Percentiles rank a stretch among this genome's conserved stretches.
Conservation (phyloP, 2,113 vertebrate genomes). For the Taxidea taxus region DNA sequence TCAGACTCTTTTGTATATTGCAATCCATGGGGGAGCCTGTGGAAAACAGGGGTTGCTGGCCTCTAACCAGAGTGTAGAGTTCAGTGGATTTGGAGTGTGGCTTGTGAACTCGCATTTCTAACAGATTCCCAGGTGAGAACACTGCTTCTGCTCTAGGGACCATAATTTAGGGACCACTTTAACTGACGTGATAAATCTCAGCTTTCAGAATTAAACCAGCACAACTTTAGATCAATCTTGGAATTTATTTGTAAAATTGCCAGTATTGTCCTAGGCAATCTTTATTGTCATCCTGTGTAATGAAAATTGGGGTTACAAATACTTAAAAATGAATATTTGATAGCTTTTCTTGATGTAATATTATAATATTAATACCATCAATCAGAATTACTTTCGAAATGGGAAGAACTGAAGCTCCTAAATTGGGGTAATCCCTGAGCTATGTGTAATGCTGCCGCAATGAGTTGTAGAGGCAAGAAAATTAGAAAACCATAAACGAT, state of each 20-base stretch:
- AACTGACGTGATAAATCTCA: neutral
- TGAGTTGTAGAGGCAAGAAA: constrained; percentile 52
- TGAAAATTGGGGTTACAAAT: constrained; percentile 38
- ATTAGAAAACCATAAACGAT: constrained; percentile 58
- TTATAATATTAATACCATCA: constrained; percentile 61
- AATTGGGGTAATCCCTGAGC: constrained; percentile 36
- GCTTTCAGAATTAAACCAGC: constrained; percentile 13
- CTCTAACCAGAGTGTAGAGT: neutral
- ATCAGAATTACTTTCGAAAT: constrained; percentile 62
- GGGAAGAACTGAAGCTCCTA: neutral
- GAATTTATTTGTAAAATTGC: constrained; percentile 47
- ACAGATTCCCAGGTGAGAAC: neutral
- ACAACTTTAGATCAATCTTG: neutral
- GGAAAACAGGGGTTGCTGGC: neutral
- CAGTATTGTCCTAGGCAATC: neutral
- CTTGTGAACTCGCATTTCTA: neutral
- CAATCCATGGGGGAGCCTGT: neutral
- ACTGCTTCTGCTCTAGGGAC: neutral
- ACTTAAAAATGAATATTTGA: constrained; percentile 61
- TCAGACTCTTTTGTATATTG: neutral
- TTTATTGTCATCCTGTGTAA: constrained; percentile 38
- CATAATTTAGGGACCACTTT: neutral
- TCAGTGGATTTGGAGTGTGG: neutral
- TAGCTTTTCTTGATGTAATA: constrained; percentile 46
- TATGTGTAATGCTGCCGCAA: neutral